These are phyloP conservation scores for Epistrophe grossulariae DNA, from an alignment of 2,888 invertebrate genomes.

Conservation along the genomic window DNA sequence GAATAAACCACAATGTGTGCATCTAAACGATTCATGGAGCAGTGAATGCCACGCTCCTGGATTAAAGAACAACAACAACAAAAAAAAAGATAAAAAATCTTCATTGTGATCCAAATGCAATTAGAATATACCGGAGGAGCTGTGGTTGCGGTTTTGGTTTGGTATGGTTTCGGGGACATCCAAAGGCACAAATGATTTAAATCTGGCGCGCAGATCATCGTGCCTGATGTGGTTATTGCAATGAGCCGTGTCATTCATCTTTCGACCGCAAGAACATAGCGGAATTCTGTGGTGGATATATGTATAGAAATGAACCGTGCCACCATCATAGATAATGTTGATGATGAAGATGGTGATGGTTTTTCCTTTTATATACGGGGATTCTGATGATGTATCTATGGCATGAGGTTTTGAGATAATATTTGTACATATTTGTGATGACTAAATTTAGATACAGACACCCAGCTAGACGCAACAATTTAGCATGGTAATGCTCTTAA, in stretches of 20 bases:
- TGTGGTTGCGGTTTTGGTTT: constrained; percentile 9
- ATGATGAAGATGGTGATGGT: constrained; percentile 40
- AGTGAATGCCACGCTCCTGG: constrained; percentile 50
- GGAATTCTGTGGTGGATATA: constrained; percentile 14
- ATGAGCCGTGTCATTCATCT: constrained; percentile 72
- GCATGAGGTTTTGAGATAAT: constrained; percentile 48
- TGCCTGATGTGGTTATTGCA: constrained; percentile 65
- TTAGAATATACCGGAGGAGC: constrained; percentile 49
- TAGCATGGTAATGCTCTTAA: constrained; percentile 53
- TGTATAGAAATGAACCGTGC: not conserved
- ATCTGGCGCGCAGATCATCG: constrained; percentile 66
- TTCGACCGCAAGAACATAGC: constrained; percentile 46
- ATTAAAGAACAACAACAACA: no score
- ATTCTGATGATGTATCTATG: constrained; percentile 55
- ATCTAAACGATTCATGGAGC: constrained; percentile 57
- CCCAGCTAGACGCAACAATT: constrained; percentile 70
- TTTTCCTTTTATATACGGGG: constrained; percentile 47
- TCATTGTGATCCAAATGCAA: constrained; percentile 60
- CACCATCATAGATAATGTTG: constrained; percentile 21
- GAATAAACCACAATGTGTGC: constrained; percentile 55
- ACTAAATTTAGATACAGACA: constrained; percentile 73
- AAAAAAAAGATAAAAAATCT: constrained; percentile 21
- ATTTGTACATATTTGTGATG: constrained; percentile 44
- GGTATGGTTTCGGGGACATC: constrained; percentile 18
- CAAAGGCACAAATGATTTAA: constrained; percentile 56